Base-by-base conservation (phyloP, 2,888 invertebrate genomes). In the Anorthoa munda region DNA sequence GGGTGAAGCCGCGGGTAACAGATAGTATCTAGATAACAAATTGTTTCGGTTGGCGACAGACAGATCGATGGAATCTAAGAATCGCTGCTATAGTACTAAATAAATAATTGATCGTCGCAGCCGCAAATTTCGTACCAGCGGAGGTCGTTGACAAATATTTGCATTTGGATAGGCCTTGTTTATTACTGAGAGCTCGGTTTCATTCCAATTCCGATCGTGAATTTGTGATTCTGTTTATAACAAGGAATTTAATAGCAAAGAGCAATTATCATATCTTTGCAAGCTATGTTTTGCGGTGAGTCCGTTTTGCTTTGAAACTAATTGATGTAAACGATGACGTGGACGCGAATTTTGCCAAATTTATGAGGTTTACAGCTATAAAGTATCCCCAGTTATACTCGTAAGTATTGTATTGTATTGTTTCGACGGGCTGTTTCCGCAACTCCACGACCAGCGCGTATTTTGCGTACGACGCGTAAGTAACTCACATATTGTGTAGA, bases 71-170 rank as follows among this genome's bases (percentile, higher is more conserved):
- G 39, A 51, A 58, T 39, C 60, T 23, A 74, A 80, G 71, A 76
- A 78, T 56, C 72, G 56, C 70, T 50, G 68, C 64, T 75, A 65
- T 55, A 72, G 75, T 77, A 81, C 74, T 82, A 82, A 82, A 82
- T 81, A 75, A 82, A 85, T 81, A 86, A 81, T 79, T 77, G 75
- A 72, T 76, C 59, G 72, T 60, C 50, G 50, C 67, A 72, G 63
- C 70, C 65, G 76, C 82, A 81, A 85, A 82, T 83, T 83, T 81
- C 56, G 78, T 74, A 79, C 81, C 76, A 74, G 23, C 67, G 66
- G 79, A 83, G 77, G 77, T 86, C 80, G 82, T 79, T 77, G 79
- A 73, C 83, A 84, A 86, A 88, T 87, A 87, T 87, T 88, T 87
- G 84, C 88, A 86, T 87, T 84, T 83, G 63, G 76, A 82, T 84